A percentile compares a stretch with the other conserved stretches of the same genome.
phyloP scores from a whole-genome alignment of 2,888 invertebrate species.

The Stenodera caucasica region DNA sequence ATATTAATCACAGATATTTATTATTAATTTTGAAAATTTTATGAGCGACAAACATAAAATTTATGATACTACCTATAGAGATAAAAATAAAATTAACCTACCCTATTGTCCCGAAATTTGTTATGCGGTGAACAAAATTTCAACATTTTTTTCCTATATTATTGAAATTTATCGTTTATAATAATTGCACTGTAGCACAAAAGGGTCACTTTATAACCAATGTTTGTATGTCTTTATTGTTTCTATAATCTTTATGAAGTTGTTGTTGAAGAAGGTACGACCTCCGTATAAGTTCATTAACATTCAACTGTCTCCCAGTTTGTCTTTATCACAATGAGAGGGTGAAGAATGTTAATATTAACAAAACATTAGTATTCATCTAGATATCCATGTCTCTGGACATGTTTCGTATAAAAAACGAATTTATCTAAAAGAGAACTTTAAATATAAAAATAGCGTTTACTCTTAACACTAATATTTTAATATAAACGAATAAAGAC shows the following conservation, averaged over 20 bases:
- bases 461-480: no score
- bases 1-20: constrained; percentile 16
- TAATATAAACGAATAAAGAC: no score
- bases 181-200: not conserved
- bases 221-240: constrained; percentile 11
- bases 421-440: no score
- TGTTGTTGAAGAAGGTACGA: constrained; percentile 3
- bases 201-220: constrained; percentile 6
- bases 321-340: constrained; percentile 19
- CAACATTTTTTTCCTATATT: constrained; percentile 43
- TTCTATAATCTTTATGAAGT: not conserved
- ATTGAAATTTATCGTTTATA: no score
- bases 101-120: constrained; percentile 40
- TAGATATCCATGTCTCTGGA: no score
- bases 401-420: no score
- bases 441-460: no score
- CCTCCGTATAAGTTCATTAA: constrained; percentile 23
- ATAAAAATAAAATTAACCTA: constrained; percentile 24
- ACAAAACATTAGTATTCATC: no score
- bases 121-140: constrained; percentile 55
- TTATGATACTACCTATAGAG: no score
- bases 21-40: constrained; percentile 18
- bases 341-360: constrained; percentile 30
- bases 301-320: constrained; percentile 17
- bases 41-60: no score